Base-by-base conservation (phyloP, 2,888 invertebrate species). In the Fragum sueziense region DNA sequence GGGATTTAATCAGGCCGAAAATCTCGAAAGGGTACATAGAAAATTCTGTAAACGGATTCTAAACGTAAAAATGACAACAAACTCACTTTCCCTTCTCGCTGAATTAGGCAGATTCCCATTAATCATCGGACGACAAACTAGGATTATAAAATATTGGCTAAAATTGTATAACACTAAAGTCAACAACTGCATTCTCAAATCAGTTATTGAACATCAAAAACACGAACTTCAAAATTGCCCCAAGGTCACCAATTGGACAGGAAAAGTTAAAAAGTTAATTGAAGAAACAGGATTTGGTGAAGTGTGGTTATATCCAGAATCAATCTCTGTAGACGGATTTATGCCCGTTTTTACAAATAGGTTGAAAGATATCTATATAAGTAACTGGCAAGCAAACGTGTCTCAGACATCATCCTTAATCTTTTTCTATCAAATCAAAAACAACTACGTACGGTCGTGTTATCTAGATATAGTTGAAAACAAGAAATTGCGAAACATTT, bases 281-380 rank as follows among this genome's bases (percentile, higher is more conserved):
- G 65, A 22, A 33, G 17, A 7, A 17, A 20, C 52, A n/a, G 52
- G 52, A 20, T 52, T 52, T 52, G n/a, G 20, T n/a, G 73, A 67
- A n/a, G 54, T 73, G 9, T 73, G 73, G 73, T n/a, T 73, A 52
- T 73, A 47, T 33, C 73, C 65, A 14, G 65, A 65, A 14, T 73
- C 54, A 1, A 34, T 73, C 20, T 33, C 29, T 22, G 20, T 52
- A 31, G 17, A 31, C 27, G 9, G 33, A 51, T 73, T 73, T 22
- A 52, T 73, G 7, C 34, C 65, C 11, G 22, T 73, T n/a, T 51
- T 73, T 33, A 67, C 27, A 65, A 27, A 20, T 11, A 65, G 73
- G 27, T 31, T 65, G 22, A 31, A 52, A 51, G 65, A 65, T 31
- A 31, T 65, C n/a, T 62, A 73, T 31, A 62, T 73, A 9, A 54